Percentiles rank a stretch among this genome's conserved stretches.
phyloP scores from a whole-genome alignment of 2,113 vertebrate genomes.

The Carassius gibelio region DNA sequence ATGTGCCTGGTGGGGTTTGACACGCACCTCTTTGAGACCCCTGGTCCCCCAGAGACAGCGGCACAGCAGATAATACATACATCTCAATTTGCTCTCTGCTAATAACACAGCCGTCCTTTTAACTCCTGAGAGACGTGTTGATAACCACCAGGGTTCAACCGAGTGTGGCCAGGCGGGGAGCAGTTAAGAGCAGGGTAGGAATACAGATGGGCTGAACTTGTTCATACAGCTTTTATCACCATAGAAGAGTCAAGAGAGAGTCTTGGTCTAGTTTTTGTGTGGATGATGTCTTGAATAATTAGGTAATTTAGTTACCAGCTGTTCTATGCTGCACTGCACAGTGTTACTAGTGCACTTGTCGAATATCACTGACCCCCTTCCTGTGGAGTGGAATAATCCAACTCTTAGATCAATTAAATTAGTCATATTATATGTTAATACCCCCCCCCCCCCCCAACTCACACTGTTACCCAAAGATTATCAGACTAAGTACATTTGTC shows the following conservation, averaged over 20 bases:
- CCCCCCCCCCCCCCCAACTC: rapidly evolving
- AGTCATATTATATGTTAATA: neutral
- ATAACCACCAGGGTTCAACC: constrained; percentile 56
- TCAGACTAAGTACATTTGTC: neutral
- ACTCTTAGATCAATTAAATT: neutral
- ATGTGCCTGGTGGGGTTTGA: constrained; percentile 68
- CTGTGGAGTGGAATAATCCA: neutral
- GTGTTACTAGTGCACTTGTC: neutral
- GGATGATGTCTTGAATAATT: constrained; percentile 27
- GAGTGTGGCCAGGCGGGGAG: constrained; percentile 42
- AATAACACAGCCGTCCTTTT: constrained; percentile 62
- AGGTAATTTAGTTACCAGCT: constrained; percentile 22
- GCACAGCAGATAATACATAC: constrained; percentile 71
- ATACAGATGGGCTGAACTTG: constrained; percentile 8
- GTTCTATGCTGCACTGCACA: constrained; percentile 6
- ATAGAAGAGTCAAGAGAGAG: neutral
- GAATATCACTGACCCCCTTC: neutral
- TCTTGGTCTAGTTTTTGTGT: constrained; percentile 11
- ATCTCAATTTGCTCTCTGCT: constrained; percentile 71
- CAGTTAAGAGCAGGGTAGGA: constrained; percentile 46
- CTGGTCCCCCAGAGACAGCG: constrained; percentile 71
- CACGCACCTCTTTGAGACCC: constrained; percentile 73
- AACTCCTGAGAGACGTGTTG: constrained; percentile 60
- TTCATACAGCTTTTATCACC: neutral
- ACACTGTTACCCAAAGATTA: neutral